Evolutionary conservation across 2,113 vertebrate species (phyloP).

Genomic region (Stegostoma tigrinum): DNA sequence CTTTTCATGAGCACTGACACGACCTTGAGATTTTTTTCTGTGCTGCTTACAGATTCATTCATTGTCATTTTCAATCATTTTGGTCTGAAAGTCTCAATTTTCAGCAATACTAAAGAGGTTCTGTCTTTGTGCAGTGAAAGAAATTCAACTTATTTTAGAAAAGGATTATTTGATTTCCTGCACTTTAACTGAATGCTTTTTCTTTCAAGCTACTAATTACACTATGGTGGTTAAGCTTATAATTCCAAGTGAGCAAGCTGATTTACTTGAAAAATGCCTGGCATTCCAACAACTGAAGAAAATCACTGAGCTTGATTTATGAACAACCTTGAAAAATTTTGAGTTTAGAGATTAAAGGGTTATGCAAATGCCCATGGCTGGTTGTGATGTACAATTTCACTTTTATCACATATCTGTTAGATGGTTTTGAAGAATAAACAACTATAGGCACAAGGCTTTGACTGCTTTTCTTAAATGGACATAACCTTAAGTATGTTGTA

Average conservation of each 20-base stretch:
- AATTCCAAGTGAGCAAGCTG: neutral
- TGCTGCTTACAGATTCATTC: too few species aligned
- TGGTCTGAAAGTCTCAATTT: neutral
- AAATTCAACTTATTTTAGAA: neutral
- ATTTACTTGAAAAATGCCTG: constrained; percentile 13
- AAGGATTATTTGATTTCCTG: neutral
- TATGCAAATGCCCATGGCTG: neutral
- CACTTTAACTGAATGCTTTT: neutral
- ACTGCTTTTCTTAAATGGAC: neutral
- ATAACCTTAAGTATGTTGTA: neutral
- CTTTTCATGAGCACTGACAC: too few species aligned
- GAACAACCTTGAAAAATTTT: neutral
- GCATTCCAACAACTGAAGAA: neutral
- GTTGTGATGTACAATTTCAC: neutral
- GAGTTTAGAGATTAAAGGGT: neutral
- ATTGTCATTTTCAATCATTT: too few species aligned
- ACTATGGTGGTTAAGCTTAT: neutral
- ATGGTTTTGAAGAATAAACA: constrained; percentile 6
- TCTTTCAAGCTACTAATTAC: neutral
- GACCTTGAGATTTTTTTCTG: too few species aligned
- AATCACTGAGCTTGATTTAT: neutral
- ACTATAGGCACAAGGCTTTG: neutral
- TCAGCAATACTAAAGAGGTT: neutral
- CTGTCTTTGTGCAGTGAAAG: neutral
- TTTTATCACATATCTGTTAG: constrained; percentile 28